Conservation (phyloP, 2,888 invertebrate genomes). For the Tetragnatha montana region DNA sequence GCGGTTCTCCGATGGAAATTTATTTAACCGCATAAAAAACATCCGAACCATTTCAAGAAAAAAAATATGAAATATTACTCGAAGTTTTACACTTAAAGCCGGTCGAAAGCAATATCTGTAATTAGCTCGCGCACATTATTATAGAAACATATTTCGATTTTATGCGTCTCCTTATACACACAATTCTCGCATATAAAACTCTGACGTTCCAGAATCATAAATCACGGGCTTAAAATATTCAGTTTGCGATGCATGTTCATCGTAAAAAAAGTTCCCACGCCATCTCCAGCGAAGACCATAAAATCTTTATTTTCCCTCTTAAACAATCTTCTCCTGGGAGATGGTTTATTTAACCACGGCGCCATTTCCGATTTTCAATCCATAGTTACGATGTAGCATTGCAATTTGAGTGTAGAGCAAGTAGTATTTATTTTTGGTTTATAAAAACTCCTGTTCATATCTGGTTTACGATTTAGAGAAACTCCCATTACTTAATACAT, state of each 20-base stretch:
- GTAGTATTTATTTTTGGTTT: not conserved
- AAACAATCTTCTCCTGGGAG: slow-evolving; percentile 13
- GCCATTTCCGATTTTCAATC: slow-evolving; percentile 8
- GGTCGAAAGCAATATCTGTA: slow-evolving; percentile 29
- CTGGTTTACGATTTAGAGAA: not conserved
- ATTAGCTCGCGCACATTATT: slow-evolving; percentile 13
- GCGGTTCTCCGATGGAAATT: not conserved
- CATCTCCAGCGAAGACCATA: slow-evolving; percentile 4
- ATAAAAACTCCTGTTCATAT: not conserved
- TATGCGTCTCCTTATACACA: slow-evolving; percentile 12
- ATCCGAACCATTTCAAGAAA: not conserved
- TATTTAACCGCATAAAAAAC: not conserved
- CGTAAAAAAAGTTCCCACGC: slow-evolving; percentile 46
- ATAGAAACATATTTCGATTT: slow-evolving; percentile 36
- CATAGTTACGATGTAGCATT: slow-evolving; percentile 3
- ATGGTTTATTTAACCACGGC: slow-evolving; percentile 35
- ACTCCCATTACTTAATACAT: not conserved
- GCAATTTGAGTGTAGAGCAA: not conserved
- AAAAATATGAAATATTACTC: slow-evolving; percentile 13
- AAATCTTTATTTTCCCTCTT: slow-evolving; percentile 38
- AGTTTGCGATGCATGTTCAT: slow-evolving; percentile 33
- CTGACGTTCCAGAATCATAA: slow-evolving; percentile 43
- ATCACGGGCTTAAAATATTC: slow-evolving; percentile 57
- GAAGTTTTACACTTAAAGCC: not conserved
- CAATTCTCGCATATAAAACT: slow-evolving; percentile 4